phyloP scores from a whole-genome alignment of 2,888 invertebrate species.

The Sphaerophoria rueppellii region DNA sequence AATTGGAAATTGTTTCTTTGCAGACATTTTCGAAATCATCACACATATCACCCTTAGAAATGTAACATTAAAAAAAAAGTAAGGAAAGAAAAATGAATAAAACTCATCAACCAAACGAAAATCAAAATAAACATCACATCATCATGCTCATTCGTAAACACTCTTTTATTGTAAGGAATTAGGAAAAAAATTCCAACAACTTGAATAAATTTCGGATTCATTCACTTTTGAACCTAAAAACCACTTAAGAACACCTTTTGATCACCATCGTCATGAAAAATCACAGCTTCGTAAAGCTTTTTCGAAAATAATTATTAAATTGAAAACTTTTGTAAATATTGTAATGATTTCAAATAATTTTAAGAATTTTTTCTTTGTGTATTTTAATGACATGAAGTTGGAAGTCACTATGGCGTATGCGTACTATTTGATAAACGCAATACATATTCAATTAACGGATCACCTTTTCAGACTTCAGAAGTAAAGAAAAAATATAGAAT shows the following conservation, averaged over 20 bases:
- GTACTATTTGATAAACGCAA: not conserved
- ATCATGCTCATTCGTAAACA: constrained; percentile 52
- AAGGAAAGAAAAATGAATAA: constrained; percentile 8
- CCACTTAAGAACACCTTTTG: constrained; percentile 24
- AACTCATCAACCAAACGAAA: not conserved
- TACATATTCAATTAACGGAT: not conserved
- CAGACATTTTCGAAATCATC: constrained; percentile 61
- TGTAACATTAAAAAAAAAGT: constrained; percentile 13
- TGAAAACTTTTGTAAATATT: not conserved
- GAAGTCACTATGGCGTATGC: not conserved
- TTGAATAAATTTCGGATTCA: constrained; percentile 22
- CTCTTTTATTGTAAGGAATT: constrained; percentile 49
- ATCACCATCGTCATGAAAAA: constrained; percentile 44
- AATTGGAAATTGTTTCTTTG: constrained; percentile 36
- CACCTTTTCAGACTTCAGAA: no score
- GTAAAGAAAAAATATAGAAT: no score
- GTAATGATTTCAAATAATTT: constrained; percentile 13
- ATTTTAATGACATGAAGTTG: not conserved
- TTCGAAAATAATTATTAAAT: constrained; percentile 11
- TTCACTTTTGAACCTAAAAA: constrained; percentile 23
- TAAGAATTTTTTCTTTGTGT: constrained; percentile 21
- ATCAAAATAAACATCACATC: constrained; percentile 10
- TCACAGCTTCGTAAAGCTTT: constrained; percentile 54
- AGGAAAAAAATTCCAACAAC: not conserved
- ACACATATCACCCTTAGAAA: constrained; percentile 69